phyloP scores from a whole-genome alignment of 2,888 invertebrate genomes.

The Terebella lapidaria region DNA sequence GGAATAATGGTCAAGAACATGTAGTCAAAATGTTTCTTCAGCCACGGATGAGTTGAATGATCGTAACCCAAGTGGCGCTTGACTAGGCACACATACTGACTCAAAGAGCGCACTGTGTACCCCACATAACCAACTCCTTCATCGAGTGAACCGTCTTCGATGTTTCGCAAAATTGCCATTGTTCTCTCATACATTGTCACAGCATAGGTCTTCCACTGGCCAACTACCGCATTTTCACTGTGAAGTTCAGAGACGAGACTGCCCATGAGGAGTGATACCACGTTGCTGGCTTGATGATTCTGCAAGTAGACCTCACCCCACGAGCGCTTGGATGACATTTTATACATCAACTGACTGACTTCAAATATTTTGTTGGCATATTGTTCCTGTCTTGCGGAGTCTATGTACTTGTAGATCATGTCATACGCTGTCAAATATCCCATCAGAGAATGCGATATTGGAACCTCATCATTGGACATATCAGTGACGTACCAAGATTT shows the following conservation, averaged over 20 bases:
- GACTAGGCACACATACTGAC: constrained; percentile 8
- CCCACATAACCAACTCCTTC: constrained; percentile 13
- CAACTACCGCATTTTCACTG: not conserved
- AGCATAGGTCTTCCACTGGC: constrained; percentile 8
- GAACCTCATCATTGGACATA: constrained; percentile 7
- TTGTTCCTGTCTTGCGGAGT: not conserved
- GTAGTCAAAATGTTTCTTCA: constrained; percentile 12
- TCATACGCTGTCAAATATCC: constrained; percentile 10
- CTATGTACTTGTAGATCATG: constrained; percentile 2
- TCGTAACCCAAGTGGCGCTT: constrained; percentile 8
- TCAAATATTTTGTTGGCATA: constrained; percentile 4
- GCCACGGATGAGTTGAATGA: constrained; percentile 9
- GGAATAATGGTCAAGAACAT: constrained; percentile 10
- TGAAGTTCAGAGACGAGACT: constrained; percentile 5
- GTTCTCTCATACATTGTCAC: constrained; percentile 4
- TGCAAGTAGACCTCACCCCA: constrained; percentile 7
- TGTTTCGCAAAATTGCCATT: constrained; percentile 1
- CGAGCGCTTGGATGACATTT: not conserved
- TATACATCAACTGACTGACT: not conserved
- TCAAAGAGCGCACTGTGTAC: constrained; percentile 8
- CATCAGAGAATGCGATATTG: constrained; percentile 4
- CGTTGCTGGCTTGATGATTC: constrained; percentile 14
- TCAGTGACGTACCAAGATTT: not conserved
- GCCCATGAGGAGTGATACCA: constrained; percentile 10
- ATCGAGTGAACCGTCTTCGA: constrained; percentile 10